A percentile compares a stretch with the other conserved stretches of the same genome.
Evolutionary conservation across 2,113 vertebrate genomes (phyloP).

Genomic region (Tiliqua scincoides): DNA sequence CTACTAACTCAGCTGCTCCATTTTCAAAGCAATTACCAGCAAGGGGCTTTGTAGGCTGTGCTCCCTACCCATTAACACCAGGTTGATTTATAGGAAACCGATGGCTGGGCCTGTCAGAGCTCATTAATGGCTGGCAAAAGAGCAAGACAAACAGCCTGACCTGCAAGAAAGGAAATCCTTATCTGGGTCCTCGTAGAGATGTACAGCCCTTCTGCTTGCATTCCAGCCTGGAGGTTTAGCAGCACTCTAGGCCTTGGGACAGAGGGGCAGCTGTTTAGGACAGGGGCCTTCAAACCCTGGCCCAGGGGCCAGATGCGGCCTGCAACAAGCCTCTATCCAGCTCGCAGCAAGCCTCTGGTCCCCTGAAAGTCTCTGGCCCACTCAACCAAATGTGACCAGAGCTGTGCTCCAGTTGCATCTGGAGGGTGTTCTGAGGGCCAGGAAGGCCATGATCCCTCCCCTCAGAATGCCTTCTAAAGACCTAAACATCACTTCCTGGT

Average conservation of each 20-base stretch:
- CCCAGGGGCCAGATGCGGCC: too few species aligned
- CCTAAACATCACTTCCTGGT: too few species aligned
- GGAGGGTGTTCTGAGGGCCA: too few species aligned
- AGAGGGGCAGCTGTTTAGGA: not conserved
- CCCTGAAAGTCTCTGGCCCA: too few species aligned
- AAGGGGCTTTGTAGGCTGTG: slow-evolving; percentile 26
- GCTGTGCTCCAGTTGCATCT: too few species aligned
- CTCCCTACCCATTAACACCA: slow-evolving; percentile 44
- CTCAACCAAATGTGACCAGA: too few species aligned
- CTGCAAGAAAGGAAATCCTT: slow-evolving; percentile 75
- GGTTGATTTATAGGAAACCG: slow-evolving; percentile 64
- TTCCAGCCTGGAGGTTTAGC: not conserved
- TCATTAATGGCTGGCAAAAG: slow-evolving; percentile 64
- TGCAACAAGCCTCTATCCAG: too few species aligned
- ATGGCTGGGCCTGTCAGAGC: slow-evolving; percentile 63
- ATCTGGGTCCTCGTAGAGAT: slow-evolving; percentile 64
- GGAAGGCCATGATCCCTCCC: too few species aligned
- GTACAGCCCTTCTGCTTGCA: slow-evolving; percentile 40
- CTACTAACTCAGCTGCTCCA: not conserved
- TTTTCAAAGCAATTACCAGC: slow-evolving; percentile 19
- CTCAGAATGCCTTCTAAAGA: too few species aligned
- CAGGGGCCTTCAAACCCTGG: too few species aligned
- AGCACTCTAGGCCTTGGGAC: fast-evolving
- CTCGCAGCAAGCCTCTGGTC: too few species aligned
- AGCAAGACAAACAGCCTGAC: slow-evolving; percentile 68